Conservation (phyloP, 2,797 vertebrate species). For the Clamator glandarius region DNA sequence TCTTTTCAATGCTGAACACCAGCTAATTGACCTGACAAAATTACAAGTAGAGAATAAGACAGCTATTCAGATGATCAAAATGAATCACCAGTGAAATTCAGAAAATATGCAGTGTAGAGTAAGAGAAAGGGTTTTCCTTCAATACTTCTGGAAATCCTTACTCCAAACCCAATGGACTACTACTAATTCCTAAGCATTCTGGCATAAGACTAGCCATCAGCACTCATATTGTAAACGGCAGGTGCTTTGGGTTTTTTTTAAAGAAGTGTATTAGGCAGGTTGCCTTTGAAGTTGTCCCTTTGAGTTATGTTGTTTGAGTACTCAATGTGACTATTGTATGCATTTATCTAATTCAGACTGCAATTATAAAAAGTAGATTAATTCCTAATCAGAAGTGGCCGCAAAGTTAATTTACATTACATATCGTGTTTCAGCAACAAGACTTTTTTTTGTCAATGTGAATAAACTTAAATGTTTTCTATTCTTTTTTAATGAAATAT, state of each 20-base stretch:
- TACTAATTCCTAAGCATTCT: background rate
- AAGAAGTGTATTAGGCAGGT: conserved; percentile 79
- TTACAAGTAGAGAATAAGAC: conserved; percentile 86
- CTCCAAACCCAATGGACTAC: background rate
- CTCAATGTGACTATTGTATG: background rate
- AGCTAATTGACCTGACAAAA: conserved; percentile 90
- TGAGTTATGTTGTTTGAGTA: conserved; percentile 67
- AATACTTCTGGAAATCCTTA: background rate
- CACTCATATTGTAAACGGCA: background rate
- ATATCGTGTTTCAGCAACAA: conserved; percentile 58
- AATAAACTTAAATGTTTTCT: conserved; percentile 44
- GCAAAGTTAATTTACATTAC: conserved; percentile 57
- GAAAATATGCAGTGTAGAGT: background rate
- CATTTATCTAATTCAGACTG: conserved; percentile 64
- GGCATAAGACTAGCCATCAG: background rate
- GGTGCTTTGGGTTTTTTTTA: conserved; percentile 45
- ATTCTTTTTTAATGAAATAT: conserved; percentile 49
- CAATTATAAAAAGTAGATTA: conserved; percentile 86
- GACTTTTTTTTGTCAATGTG: conserved; percentile 53
- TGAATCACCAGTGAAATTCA: conserved; percentile 82
- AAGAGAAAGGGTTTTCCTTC: conserved; percentile 25
- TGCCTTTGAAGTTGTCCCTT: conserved; percentile 84
- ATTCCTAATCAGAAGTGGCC: conserved; percentile 75
- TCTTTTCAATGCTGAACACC: conserved; percentile 68
- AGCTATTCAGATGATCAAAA: conserved; percentile 90